Base-by-base conservation (phyloP, 2,888 invertebrate genomes). In the Melitaea athalia region DNA sequence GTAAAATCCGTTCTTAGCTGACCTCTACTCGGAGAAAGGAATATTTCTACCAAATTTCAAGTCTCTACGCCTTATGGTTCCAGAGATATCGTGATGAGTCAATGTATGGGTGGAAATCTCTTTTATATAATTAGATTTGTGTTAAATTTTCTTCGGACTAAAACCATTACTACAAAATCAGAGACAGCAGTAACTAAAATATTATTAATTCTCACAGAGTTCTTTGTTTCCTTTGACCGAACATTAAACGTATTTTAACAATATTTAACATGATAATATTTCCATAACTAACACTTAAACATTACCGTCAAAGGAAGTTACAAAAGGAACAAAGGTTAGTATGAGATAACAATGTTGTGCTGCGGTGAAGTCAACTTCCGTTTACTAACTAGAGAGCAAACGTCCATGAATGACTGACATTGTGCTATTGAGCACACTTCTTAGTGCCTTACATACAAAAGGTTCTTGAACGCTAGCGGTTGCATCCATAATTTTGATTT, bases 291-390 rank as follows among this genome's bases (percentile, higher is more conserved):
- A 57, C 11, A 57, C 57, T 57, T 57, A 57, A 42, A 57, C 57
- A 59, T 65, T 55, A 53, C 63, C 64, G 67, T 63, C 59, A 75
- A 74, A 75, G 78, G 74, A 78, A 78, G 76, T 75, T 15, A 57
- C 69, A 75, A 76, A 55, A 66, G 71, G 76, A 77, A 78, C 78
- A 78, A 78, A 76, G 74, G 72, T 69, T 75, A 75, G 66, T 62
- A 52, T 71, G 75, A 79, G 79, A 78, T 76, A 76, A 75, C 74
- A 69, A 68, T 73, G 76, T 77, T 74, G 55, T 67, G 57, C 62
- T 68, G 72, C 73, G 72, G 74, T 76, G 63, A 49, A 67, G 76
- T 74, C 74, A 78, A 79, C 79, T 79, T 79, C 78, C 78, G 77
- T 73, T 74, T 59, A 71, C 68, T 68, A 71, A 73, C 71, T 72